Conservation (phyloP, 2,888 invertebrate species). For the Tromatobia lineatoria region DNA sequence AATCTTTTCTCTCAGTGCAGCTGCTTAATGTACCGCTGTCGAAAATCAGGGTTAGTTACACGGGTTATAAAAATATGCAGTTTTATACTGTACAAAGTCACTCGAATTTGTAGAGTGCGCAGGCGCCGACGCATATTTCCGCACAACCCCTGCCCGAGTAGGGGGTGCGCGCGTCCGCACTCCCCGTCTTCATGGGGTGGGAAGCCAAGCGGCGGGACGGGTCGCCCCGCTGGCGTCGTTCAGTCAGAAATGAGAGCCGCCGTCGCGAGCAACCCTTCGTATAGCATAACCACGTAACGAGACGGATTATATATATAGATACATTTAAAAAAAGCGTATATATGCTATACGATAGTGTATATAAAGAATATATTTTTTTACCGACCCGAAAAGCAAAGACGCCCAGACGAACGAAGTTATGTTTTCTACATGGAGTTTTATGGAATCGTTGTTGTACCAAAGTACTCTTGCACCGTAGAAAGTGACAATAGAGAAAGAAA, state of each 20-base stretch:
- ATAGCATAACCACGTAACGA: conserved; percentile 24
- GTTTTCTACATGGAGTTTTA: conserved; percentile 54
- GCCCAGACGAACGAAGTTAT: conserved; percentile 35
- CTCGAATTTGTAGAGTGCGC: conserved; percentile 32
- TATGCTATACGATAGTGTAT: conserved; percentile 61
- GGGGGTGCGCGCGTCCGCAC: conserved; percentile 71
- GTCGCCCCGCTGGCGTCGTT: conserved; percentile 10
- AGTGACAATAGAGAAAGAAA: conserved; percentile 51
- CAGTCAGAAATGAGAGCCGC: conserved; percentile 64
- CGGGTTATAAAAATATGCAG: background rate
- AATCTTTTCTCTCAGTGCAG: too few species aligned
- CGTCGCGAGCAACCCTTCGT: conserved; percentile 57
- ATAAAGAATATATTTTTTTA: conserved; percentile 74
- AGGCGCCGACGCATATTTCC: conserved; percentile 57
- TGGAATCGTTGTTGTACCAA: conserved; percentile 35
- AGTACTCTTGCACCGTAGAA: conserved; percentile 16
- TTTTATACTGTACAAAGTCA: conserved; percentile 27
- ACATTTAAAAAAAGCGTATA: conserved; percentile 29
- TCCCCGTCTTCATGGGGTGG: conserved; percentile 68
- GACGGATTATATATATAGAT: conserved; percentile 68
- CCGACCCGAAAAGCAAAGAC: conserved; percentile 33
- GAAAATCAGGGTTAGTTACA: background rate
- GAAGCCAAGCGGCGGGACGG: conserved; percentile 69
- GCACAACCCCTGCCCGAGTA: conserved; percentile 33
- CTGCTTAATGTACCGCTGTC: background rate